phyloP scores from a whole-genome alignment of 2,888 invertebrate genomes.

The Gymnosoma rotundatum region DNA sequence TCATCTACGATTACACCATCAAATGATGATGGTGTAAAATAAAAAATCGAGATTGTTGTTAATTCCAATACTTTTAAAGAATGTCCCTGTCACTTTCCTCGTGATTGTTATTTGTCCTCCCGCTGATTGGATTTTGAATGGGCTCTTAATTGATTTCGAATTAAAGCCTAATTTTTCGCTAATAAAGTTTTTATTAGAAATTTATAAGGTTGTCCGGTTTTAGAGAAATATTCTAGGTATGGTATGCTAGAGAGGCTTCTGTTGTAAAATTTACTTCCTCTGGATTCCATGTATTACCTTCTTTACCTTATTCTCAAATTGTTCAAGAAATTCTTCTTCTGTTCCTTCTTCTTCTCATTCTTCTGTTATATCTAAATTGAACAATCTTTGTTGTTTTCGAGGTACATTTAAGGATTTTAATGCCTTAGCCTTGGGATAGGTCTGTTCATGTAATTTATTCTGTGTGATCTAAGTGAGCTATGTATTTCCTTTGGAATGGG shows the following conservation, averaged over 20 bases:
- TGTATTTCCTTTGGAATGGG: conserved; percentile 10
- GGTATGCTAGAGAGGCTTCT: conserved; percentile 32
- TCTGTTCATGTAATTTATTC: conserved; percentile 18
- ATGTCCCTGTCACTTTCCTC: conserved; percentile 5
- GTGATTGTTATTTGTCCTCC: conserved; percentile 19
- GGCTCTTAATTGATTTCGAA: conserved; percentile 6
- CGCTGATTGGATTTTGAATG: conserved; percentile 21
- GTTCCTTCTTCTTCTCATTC: background rate
- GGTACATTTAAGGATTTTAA: conserved; percentile 8
- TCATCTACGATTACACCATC: conserved; percentile 63
- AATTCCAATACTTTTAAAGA: conserved; percentile 34
- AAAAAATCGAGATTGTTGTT: conserved; percentile 48
- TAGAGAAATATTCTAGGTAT: conserved; percentile 43
- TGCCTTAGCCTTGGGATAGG: conserved; percentile 5
- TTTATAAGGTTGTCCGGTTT: conserved; percentile 19
- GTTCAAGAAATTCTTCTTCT: conserved; percentile 15
- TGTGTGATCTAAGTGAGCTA: background rate
- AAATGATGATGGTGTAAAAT: conserved; percentile 52
- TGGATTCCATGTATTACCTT: background rate
- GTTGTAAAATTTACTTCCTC: conserved; percentile 18
- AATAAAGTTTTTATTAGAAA: conserved; percentile 29
- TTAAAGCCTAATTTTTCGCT: conserved; percentile 9
- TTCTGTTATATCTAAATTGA: conserved; percentile 11
- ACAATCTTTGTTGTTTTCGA: conserved; percentile 32
- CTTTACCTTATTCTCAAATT: background rate